Percentiles rank a stretch among this genome's conserved stretches.
Conservation (phyloP, 1,140 invertebrate genomes). For the Drosophila parabipectinata region DNA sequence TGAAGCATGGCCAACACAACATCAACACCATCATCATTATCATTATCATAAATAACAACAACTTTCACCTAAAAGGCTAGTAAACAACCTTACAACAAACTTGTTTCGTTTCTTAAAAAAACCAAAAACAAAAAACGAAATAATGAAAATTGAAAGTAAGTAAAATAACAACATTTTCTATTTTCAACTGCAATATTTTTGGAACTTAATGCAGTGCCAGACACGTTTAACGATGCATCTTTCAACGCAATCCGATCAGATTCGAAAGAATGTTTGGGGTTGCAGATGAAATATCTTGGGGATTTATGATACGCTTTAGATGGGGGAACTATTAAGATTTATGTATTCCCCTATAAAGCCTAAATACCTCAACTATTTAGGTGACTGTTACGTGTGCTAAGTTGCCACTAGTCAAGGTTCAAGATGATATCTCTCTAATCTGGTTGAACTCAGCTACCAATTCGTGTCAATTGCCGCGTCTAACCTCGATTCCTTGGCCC, state of each 20-base stretch:
- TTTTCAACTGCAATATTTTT: slow-evolving; percentile 31
- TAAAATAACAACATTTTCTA: slow-evolving; percentile 38
- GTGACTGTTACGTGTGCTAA: neutral
- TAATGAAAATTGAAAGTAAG: slow-evolving; percentile 40
- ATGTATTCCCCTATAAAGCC: too few relatives aligned
- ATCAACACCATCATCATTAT: slow-evolving; percentile 23
- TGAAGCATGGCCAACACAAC: slow-evolving; percentile 34
- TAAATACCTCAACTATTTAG: slow-evolving; percentile 23
- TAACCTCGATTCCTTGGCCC: slow-evolving; percentile 28
- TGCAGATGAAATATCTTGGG: slow-evolving; percentile 22
- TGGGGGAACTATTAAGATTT: slow-evolving; percentile 23
- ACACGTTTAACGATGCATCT: slow-evolving; percentile 27
- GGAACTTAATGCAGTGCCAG: slow-evolving; percentile 38
- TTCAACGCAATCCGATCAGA: slow-evolving; percentile 16
- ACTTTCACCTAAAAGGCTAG: slow-evolving; percentile 20
- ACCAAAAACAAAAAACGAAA: slow-evolving; percentile 15
- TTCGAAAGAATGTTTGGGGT: slow-evolving; percentile 16
- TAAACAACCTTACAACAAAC: slow-evolving; percentile 34
- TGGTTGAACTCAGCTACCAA: slow-evolving; percentile 6
- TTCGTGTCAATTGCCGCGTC: slow-evolving; percentile 27
- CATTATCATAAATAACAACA: slow-evolving; percentile 22
- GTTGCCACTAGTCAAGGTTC: neutral
- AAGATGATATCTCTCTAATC: neutral
- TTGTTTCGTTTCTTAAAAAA: slow-evolving; percentile 49
- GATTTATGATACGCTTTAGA: slow-evolving; percentile 7